A percentile compares a stretch with the other conserved stretches of the same genome.
phyloP scores from a whole-genome alignment of 2,888 invertebrate genomes.

The Microplitis manilae region DNA sequence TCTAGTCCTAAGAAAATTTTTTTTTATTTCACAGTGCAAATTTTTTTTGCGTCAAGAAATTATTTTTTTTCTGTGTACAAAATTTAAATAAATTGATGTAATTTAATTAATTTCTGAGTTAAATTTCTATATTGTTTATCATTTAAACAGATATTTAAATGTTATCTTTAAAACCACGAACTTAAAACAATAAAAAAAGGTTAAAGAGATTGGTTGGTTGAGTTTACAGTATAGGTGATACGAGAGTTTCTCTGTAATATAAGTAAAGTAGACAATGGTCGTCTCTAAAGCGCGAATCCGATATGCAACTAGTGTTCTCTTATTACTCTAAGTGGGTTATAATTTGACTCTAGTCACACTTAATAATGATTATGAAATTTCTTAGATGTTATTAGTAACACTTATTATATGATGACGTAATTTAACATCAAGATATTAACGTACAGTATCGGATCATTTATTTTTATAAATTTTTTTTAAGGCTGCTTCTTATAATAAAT shows the following conservation, averaged over 20 bases:
- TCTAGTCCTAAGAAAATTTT: too few species aligned
- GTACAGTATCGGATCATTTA: neutral
- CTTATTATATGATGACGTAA: slow-evolving; percentile 34
- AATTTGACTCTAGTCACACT: slow-evolving; percentile 57
- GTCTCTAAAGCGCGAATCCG: slow-evolving; percentile 54
- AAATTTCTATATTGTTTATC: neutral
- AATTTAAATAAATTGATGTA: neutral
- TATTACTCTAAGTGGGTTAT: slow-evolving; percentile 57
- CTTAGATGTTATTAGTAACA: slow-evolving; percentile 41
- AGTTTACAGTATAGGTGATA: slow-evolving; percentile 8
- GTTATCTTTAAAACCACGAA: neutral
- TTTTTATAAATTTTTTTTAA: neutral
- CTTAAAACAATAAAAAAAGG: neutral
- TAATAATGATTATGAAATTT: slow-evolving; percentile 53
- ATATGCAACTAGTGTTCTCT: slow-evolving; percentile 59
- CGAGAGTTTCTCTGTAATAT: slow-evolving; percentile 55
- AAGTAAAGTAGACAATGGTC: slow-evolving; percentile 64
- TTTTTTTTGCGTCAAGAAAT: too few species aligned
- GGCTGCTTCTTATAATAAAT: neutral
- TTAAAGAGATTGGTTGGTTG: slow-evolving; percentile 25
- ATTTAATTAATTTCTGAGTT: neutral
- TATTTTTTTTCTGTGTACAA: neutral
- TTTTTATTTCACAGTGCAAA: too few species aligned
- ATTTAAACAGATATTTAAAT: neutral
- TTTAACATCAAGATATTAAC: neutral